Evolutionary conservation across 2,113 vertebrate genomes (phyloP).

Genomic region (Dicentrarchus labrax): DNA sequence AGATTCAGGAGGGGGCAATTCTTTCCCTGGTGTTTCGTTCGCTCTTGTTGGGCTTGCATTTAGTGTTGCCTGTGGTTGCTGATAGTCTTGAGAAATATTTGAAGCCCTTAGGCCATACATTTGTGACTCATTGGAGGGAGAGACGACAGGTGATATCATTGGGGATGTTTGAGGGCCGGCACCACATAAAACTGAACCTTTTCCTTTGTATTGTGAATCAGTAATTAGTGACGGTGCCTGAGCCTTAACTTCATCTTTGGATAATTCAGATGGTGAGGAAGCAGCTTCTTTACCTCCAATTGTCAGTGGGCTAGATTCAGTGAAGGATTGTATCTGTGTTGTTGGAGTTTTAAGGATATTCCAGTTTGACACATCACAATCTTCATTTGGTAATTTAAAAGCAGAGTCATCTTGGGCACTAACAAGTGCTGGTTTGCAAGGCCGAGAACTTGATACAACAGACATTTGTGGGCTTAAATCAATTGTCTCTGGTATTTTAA

Average conservation of each 20-base stretch:
- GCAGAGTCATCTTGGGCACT: background rate
- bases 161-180: background rate
- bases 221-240: background rate
- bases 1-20: slow-evolving; percentile 8
- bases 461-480: slow-evolving; percentile 11
- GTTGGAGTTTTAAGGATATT: background rate
- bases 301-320: slow-evolving; percentile 17
- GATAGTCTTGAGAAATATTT: slow-evolving; percentile 15
- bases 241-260: slow-evolving; percentile 8
- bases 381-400: slow-evolving; percentile 11
- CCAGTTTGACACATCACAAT: background rate
- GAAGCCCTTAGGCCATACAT: background rate
- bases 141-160: slow-evolving; percentile 5
- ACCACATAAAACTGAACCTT: background rate
- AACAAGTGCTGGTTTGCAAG: background rate
- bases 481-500: slow-evolving; percentile 6
- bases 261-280: slow-evolving; percentile 7
- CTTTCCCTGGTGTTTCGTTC: slow-evolving; percentile 18
- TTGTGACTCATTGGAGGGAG: slow-evolving; percentile 2
- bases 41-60: slow-evolving; percentile 4
- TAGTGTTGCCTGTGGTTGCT: slow-evolving; percentile 20
- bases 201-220: slow-evolving; percentile 23
- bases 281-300: background rate
- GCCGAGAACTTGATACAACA: slow-evolving; percentile 1
- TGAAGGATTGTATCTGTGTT: background rate